These are phyloP conservation scores for Montipora efflorescens DNA, from an alignment of 64 coral and sea anemone species.

Conservation along the genomic window DNA sequence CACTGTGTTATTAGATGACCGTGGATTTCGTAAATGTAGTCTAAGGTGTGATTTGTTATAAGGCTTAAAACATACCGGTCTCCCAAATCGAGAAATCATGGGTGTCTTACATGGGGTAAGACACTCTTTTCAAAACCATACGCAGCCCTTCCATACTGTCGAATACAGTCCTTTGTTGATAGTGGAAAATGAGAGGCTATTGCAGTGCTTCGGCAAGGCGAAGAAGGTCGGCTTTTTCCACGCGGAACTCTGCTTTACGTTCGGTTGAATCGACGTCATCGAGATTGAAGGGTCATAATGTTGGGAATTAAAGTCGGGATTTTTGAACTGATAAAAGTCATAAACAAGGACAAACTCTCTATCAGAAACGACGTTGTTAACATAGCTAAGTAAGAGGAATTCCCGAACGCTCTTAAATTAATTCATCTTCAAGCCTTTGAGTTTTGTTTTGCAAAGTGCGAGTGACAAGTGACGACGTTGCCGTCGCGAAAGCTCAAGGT, in stretches of 20 bases:
- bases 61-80: constrained; percentile 39
- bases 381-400: constrained; percentile 55
- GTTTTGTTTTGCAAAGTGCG: not conserved
- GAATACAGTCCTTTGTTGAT: constrained; percentile 17
- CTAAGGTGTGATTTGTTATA: constrained; percentile 39
- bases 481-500: constrained; percentile 37
- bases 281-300: constrained; percentile 44
- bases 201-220: constrained; percentile 48
- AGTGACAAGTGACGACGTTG: constrained; percentile 33
- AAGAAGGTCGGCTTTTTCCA: constrained; percentile 36
- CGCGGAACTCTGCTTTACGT: constrained; percentile 33
- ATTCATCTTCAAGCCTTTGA: constrained; percentile 38
- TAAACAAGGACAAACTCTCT: constrained; percentile 54
- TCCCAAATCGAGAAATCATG: constrained; percentile 7
- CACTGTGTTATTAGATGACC: constrained; percentile 43
- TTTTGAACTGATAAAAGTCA: constrained; percentile 27
- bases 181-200: constrained; percentile 44
- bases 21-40: constrained; percentile 37
- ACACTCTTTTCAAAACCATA: constrained; percentile 47
- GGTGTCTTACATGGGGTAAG: constrained; percentile 37
- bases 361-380: constrained; percentile 53
- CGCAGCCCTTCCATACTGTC: constrained; percentile 42
- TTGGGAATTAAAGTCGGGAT: constrained; percentile 49
- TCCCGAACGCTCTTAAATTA: constrained; percentile 23
- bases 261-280: constrained; percentile 26